A percentile compares a stretch with the other conserved stretches of the same genome.
Evolutionary conservation across 2,888 invertebrate genomes (phyloP).

Genomic region (Muscina levida): DNA sequence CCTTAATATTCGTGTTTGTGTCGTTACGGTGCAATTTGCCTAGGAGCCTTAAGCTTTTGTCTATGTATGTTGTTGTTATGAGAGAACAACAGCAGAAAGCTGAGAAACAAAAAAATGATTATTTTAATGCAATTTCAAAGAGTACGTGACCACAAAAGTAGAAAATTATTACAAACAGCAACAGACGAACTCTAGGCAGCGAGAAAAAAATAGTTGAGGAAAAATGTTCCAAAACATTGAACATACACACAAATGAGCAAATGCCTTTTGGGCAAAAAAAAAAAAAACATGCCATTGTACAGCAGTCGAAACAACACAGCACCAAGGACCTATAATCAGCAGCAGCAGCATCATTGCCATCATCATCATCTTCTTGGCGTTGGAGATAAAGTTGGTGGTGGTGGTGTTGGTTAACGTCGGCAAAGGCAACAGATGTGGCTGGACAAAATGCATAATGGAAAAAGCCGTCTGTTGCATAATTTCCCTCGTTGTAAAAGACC

Average conservation of each 20-base stretch:
- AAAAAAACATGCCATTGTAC: constrained; percentile 39
- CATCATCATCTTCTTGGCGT: neutral
- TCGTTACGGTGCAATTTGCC: no score
- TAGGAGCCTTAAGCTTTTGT: no score
- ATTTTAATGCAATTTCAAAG: constrained; percentile 62
- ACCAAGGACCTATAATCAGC: neutral
- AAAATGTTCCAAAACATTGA: neutral
- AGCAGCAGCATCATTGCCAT: neutral
- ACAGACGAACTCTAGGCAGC: neutral
- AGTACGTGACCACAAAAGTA: constrained; percentile 60
- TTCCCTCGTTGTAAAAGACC: neutral
- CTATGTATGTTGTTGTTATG: neutral
- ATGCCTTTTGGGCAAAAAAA: constrained; percentile 61
- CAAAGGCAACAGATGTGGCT: neutral
- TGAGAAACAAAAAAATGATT: constrained; percentile 41
- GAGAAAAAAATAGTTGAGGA: neutral
- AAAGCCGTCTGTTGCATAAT: constrained; percentile 19
- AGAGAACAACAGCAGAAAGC: neutral
- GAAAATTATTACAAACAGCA: constrained; percentile 42
- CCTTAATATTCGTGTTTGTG: no score
- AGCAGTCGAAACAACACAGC: constrained; percentile 5
- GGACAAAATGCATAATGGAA: constrained; percentile 8
- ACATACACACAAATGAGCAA: constrained; percentile 39
- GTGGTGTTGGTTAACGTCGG: neutral
- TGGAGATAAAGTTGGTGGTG: neutral